Evolutionary conservation across 2,888 invertebrate genomes (phyloP).

Genomic region (Trachelus troglodyta): DNA sequence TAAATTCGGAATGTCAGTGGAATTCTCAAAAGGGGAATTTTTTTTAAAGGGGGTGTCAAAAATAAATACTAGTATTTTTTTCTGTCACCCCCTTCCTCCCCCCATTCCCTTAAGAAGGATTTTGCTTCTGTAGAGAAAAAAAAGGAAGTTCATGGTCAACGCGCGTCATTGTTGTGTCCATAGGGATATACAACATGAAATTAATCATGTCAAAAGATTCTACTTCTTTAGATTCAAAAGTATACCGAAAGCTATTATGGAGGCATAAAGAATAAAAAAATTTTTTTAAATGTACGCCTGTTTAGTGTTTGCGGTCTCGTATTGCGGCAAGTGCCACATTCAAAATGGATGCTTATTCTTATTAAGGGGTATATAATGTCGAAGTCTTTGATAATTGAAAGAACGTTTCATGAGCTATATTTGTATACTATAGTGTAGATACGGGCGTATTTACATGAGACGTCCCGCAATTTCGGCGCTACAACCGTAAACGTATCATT

Average conservation of each 20-base stretch:
- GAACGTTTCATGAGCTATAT: background rate
- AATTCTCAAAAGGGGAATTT: background rate
- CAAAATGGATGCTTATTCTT: background rate
- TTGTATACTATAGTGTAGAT: slow-evolving; percentile 18
- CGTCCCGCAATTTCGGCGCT: slow-evolving; percentile 22
- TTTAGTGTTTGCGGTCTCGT: background rate
- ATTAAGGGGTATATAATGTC: background rate
- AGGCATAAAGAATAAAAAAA: background rate
- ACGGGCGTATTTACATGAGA: slow-evolving; percentile 30
- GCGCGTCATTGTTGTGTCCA: background rate
- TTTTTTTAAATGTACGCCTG: background rate
- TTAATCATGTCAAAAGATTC: background rate
- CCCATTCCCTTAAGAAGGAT: background rate
- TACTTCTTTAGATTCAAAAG: background rate
- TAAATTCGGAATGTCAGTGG: slow-evolving; percentile 33
- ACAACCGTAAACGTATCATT: slow-evolving; percentile 22
- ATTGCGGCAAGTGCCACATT: background rate
- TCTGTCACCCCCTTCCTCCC: too few species aligned
- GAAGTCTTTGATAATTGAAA: background rate
- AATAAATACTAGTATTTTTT: background rate
- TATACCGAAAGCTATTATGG: background rate
- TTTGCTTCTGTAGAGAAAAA: background rate
- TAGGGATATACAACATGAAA: background rate
- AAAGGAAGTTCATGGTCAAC: background rate
- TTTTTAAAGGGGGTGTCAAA: background rate